Conservation (phyloP, 2,888 invertebrate species). For the Dyspetes luteomarginatus region DNA sequence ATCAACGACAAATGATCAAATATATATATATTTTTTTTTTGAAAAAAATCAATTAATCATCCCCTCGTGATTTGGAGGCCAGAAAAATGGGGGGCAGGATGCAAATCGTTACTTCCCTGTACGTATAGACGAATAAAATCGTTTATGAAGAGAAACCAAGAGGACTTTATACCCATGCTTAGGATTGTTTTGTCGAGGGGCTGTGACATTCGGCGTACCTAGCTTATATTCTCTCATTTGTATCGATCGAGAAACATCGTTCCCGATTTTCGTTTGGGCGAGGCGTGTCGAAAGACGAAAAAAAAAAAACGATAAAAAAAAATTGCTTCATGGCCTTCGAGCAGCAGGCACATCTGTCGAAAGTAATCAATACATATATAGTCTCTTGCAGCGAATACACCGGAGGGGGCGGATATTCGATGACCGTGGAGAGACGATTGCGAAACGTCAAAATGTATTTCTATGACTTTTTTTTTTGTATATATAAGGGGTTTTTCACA, state of each 20-base stretch:
- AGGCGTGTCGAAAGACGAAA: constrained; percentile 56
- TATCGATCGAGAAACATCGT: constrained; percentile 44
- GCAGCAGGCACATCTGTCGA: constrained; percentile 66
- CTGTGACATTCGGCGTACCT: background rate
- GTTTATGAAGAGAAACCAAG: constrained; percentile 47
- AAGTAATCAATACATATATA: constrained; percentile 15
- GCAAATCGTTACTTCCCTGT: constrained; percentile 32
- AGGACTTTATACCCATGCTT: constrained; percentile 14
- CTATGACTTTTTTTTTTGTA: too few relatives aligned
- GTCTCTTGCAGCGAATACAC: constrained; percentile 16
- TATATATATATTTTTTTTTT: background rate
- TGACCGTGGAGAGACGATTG: constrained; percentile 31
- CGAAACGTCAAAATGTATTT: too few relatives aligned
- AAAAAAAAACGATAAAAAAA: constrained; percentile 34
- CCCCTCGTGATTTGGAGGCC: background rate
- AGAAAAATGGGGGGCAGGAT: constrained; percentile 23
- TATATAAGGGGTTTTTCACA: too few relatives aligned
- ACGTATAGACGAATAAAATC: constrained; percentile 26
- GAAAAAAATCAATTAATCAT: constrained; percentile 51
- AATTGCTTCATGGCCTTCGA: constrained; percentile 58
- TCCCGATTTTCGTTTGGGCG: constrained; percentile 47
- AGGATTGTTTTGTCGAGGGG: constrained; percentile 22
- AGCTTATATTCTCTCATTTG: constrained; percentile 42
- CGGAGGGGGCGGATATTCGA: constrained; percentile 39
- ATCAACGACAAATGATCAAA: constrained; percentile 7